Percentiles rank a stretch among this genome's conserved stretches.
phyloP scores from a whole-genome alignment of 2,113 vertebrate species.

The Sinocyclocheilus grahami region DNA sequence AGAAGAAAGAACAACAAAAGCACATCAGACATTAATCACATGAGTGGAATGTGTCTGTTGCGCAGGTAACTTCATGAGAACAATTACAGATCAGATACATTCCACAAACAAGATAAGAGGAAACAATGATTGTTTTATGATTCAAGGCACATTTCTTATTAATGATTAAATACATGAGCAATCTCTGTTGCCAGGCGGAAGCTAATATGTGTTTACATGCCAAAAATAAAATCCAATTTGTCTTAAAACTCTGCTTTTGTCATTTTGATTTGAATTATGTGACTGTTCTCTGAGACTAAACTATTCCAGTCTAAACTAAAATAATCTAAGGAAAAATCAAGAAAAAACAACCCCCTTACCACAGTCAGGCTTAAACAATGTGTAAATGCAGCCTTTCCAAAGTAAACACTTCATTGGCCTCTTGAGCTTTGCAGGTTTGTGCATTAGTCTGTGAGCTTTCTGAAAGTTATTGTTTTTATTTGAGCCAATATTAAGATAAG shows the following conservation, averaged over 20 bases:
- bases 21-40: constrained; percentile 14
- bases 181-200: background rate
- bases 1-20: background rate
- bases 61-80: background rate
- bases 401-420: background rate
- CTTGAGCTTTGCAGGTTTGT: background rate
- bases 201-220: background rate
- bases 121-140: background rate
- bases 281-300: background rate
- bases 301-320: background rate
- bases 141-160: background rate
- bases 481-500: constrained; percentile 13
- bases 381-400: background rate
- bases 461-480: background rate
- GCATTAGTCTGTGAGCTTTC: background rate
- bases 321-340: background rate
- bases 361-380: background rate
- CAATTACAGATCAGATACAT: background rate
- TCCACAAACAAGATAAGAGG: background rate
- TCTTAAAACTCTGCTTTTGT: background rate
- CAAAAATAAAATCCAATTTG: background rate
- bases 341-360: background rate
- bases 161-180: background rate
- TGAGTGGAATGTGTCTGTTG: background rate
- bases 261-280: background rate